Conservation (phyloP, 2,113 vertebrate species). For the Butorides virescens region DNA sequence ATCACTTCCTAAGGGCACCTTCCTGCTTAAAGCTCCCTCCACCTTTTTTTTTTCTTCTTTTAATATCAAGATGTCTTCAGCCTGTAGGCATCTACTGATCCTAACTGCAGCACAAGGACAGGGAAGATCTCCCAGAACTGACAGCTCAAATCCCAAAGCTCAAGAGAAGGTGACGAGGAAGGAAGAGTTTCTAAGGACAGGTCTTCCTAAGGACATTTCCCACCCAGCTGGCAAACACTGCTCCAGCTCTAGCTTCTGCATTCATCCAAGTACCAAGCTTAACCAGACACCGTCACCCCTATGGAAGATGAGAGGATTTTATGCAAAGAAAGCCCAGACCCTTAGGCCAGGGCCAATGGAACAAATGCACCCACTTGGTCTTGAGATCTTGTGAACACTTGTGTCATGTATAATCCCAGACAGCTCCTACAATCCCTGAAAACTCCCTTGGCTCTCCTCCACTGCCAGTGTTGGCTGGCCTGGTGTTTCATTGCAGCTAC, state of each 20-base stretch:
- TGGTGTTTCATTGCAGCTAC: neutral
- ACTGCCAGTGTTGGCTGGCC: neutral
- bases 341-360: neutral
- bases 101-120: neutral
- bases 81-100: neutral
- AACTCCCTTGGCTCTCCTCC: neutral
- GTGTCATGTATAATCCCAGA: neutral
- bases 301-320: accelerated
- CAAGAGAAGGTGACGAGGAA: neutral
- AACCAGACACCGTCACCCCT: neutral
- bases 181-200: neutral
- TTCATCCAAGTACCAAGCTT: neutral
- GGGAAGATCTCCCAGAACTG: neutral
- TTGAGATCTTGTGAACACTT: neutral
- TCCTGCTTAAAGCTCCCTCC: neutral
- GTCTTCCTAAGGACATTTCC: neutral
- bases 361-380: neutral
- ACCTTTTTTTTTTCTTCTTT: neutral
- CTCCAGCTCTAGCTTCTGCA: neutral
- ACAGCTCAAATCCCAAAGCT: neutral
- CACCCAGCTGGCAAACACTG: neutral
- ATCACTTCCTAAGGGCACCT: neutral
- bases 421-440: neutral
- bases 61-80: neutral
- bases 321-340: neutral